phyloP scores from a whole-genome alignment of 2,113 vertebrate genomes.

The Rhinolophus sinicus region DNA sequence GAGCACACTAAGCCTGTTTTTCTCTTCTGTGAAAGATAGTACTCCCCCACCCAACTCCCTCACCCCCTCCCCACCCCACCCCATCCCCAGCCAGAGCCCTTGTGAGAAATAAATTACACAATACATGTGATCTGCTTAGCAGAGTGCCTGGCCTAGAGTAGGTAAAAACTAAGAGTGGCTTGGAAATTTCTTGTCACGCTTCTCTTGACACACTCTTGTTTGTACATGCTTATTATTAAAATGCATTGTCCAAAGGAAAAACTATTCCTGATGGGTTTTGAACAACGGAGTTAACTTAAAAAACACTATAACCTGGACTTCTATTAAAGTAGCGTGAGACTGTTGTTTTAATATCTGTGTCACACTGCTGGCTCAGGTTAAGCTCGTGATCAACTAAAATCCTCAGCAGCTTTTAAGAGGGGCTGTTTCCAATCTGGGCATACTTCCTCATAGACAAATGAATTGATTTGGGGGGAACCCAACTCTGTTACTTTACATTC shows the following conservation, averaged over 20 bases:
- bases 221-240: neutral
- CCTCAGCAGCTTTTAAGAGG: neutral
- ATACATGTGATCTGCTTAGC: accelerated
- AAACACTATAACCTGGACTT: neutral
- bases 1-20: no score
- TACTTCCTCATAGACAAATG: neutral
- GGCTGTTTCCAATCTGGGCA: neutral
- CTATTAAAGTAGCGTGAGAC: neutral
- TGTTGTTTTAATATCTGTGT: neutral
- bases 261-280: neutral
- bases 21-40: neutral
- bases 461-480: neutral
- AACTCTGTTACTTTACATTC: neutral
- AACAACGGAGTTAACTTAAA: neutral
- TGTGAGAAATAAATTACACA: neutral
- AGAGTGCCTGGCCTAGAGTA: neutral
- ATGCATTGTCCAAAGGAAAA: neutral
- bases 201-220: neutral
- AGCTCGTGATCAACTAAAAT: neutral
- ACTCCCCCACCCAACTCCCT: neutral
- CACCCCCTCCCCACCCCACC: no score
- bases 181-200: neutral
- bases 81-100: neutral
- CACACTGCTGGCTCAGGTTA: neutral
- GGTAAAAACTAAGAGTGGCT: neutral